These are phyloP conservation scores for Drosophila albomicans DNA, from an alignment of 1,140 invertebrate species.

Conservation along the genomic window DNA sequence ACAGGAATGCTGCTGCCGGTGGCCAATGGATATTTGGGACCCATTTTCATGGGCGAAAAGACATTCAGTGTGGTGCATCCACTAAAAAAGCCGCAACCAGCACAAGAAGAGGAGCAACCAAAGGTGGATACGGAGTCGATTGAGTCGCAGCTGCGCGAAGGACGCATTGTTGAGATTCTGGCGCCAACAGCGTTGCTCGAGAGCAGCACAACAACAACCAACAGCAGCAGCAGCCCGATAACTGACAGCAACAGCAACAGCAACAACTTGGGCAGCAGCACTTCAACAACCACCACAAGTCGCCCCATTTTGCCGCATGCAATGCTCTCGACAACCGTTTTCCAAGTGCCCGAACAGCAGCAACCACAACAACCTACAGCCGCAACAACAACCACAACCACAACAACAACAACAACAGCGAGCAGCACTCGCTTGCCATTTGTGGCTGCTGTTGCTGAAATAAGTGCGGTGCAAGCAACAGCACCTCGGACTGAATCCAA, in stretches of 20 bases:
- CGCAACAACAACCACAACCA: too few species aligned
- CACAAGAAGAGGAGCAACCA: not conserved
- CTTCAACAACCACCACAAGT: slow-evolving; percentile 36
- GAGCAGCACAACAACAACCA: slow-evolving; percentile 29
- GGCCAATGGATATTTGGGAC: slow-evolving; percentile 76
- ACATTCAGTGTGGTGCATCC: slow-evolving; percentile 68
- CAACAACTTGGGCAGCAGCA: slow-evolving; percentile 36
- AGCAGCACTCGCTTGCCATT: slow-evolving; percentile 45
- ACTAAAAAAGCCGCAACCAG: slow-evolving; percentile 55
- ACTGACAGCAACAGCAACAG: slow-evolving; percentile 8
- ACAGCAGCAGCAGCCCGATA: not conserved
- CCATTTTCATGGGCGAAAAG: slow-evolving; percentile 80
- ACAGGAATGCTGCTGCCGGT: slow-evolving; percentile 43
- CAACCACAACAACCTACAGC: too few species aligned
- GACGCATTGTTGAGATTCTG: slow-evolving; percentile 74
- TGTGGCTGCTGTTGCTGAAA: slow-evolving; percentile 13
- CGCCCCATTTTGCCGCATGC: slow-evolving; percentile 25
- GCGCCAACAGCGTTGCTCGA: slow-evolving; percentile 69
- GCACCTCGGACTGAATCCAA: slow-evolving; percentile 72
- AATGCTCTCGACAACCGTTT: slow-evolving; percentile 74
- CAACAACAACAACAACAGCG: slow-evolving; percentile 6
- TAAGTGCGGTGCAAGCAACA: slow-evolving; percentile 13
- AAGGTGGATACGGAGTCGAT: slow-evolving; percentile 45
- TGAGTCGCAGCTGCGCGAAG: slow-evolving; percentile 61
- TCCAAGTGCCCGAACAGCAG: slow-evolving; percentile 69